A percentile compares a stretch with the other conserved stretches of the same genome.
phyloP scores from a whole-genome alignment of 2,113 vertebrate genomes.

The Serinus canaria region DNA sequence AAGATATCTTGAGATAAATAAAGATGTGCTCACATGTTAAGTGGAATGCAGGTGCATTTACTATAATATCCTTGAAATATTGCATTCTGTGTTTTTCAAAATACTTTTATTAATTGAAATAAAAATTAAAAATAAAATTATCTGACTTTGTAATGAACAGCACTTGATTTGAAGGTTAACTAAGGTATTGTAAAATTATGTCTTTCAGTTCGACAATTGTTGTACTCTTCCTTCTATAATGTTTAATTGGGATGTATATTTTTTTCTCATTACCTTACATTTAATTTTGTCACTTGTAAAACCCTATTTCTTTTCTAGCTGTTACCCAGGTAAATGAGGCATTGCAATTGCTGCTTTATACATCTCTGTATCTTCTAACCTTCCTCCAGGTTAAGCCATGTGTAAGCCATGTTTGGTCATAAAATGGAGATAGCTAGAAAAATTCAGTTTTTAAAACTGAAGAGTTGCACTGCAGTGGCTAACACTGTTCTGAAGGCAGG shows the following conservation, averaged over 20 bases:
- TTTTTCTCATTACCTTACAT: neutral
- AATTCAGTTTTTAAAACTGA: neutral
- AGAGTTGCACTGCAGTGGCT: neutral
- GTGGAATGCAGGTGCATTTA: neutral
- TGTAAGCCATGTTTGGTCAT: neutral
- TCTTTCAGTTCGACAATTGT: neutral
- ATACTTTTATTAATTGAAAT: neutral
- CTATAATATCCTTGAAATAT: neutral
- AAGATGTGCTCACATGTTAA: neutral
- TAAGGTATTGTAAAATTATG: neutral
- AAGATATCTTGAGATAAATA: neutral
- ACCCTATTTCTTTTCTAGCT: neutral
- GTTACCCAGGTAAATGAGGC: neutral
- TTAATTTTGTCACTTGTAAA: neutral
- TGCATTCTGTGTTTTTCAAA: neutral
- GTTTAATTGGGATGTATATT: neutral
- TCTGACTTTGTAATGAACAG: neutral
- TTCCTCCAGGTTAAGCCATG: neutral
- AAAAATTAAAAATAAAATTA: neutral
- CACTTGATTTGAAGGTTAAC: neutral
- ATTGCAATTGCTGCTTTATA: neutral
- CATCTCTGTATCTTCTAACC: neutral
- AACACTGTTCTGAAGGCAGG: neutral
- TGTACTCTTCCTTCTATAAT: neutral
- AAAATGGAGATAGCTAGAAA: neutral